These are phyloP conservation scores for Antheraea mylitta DNA, from an alignment of 1,140 invertebrate genomes.

Conservation along the genomic window DNA sequence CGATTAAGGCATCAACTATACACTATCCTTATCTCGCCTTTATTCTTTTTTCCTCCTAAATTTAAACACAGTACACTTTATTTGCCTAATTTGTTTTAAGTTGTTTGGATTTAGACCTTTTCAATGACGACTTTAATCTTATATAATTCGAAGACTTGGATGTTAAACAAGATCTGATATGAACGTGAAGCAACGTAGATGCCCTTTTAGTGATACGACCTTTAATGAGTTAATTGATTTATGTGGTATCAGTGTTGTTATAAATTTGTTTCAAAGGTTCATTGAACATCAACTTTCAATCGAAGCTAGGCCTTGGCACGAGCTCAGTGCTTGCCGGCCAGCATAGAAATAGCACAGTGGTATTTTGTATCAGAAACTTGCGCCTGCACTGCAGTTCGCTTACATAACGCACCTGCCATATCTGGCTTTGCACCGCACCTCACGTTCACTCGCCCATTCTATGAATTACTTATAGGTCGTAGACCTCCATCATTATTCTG, in stretches of 20 bases:
- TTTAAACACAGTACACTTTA: constrained; percentile 67
- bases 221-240: constrained; percentile 9
- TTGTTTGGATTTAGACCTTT: constrained; percentile 16
- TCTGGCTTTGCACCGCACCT: constrained; percentile 63
- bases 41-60: constrained; percentile 69
- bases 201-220: constrained; percentile 18
- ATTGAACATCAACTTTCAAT: constrained; percentile 62
- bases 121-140: too few relatives aligned
- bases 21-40: constrained; percentile 61
- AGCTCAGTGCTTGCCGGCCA: constrained; percentile 38
- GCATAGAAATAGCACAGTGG: constrained; percentile 61
- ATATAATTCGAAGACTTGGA: constrained; percentile 41
- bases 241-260: constrained; percentile 11
- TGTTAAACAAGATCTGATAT: constrained; percentile 41
- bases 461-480: constrained; percentile 76
- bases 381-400: constrained; percentile 53
- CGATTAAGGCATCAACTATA: constrained; percentile 32
- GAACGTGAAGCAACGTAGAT: constrained; percentile 33
- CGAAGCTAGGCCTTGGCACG: constrained; percentile 60
- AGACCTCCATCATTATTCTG: constrained; percentile 70
- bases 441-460: constrained; percentile 70
- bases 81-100: constrained; percentile 66
- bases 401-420: constrained; percentile 77
- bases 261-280: constrained; percentile 29
- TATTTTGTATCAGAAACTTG: constrained; percentile 60